These are phyloP conservation scores for Acrocephalus scirpaceus DNA, from an alignment of 2,797 vertebrate species.

Conservation along the genomic window DNA sequence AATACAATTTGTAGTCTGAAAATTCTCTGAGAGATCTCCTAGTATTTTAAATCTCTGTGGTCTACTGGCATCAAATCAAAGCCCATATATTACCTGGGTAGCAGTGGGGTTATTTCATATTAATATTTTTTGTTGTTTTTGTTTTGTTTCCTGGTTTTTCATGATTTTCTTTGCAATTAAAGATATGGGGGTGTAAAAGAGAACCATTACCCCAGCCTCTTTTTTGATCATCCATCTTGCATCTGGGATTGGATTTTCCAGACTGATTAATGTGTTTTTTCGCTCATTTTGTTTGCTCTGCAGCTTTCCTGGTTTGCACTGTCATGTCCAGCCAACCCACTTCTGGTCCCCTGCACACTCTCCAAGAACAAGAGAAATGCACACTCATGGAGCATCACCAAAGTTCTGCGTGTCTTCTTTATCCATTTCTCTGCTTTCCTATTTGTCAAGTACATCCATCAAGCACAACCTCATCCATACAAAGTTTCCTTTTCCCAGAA, in stretches of 20 bases:
- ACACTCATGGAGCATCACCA: neutral
- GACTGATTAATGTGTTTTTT: neutral
- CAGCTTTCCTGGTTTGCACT: neutral
- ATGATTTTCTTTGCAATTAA: neutral
- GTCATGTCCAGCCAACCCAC: neutral
- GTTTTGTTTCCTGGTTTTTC: neutral
- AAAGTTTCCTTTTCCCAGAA: neutral
- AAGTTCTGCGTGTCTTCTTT: neutral
- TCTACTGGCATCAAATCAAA: neutral
- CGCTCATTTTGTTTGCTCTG: neutral
- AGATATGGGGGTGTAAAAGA: neutral
- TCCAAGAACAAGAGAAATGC: neutral
- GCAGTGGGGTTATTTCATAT: neutral
- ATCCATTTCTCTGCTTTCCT: neutral
- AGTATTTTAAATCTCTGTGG: neutral
- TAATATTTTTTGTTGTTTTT: neutral
- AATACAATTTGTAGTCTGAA: neutral
- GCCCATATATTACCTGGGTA: neutral
- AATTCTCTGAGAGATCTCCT: neutral
- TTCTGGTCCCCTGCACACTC: neutral
- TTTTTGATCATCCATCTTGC: neutral
- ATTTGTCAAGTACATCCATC: neutral
- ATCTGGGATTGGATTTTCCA: neutral
- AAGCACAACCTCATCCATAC: neutral
- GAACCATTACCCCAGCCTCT: neutral